These are phyloP conservation scores for Schizopygopsis pylzovi DNA, from an alignment of 2,797 vertebrate genomes.

Conservation along the genomic window DNA sequence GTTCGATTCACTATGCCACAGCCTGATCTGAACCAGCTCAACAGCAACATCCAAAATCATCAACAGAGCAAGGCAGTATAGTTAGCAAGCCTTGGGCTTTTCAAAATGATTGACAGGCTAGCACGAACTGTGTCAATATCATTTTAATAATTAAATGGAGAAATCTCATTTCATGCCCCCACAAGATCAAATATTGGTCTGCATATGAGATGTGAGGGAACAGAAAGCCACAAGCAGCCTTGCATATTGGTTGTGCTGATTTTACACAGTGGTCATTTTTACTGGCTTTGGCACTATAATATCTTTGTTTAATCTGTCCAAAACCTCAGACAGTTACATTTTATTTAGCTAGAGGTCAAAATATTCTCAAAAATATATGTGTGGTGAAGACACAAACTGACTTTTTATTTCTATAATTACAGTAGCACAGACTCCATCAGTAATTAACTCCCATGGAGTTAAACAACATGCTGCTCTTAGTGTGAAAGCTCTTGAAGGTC, in stretches of 20 bases:
- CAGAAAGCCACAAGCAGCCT: constrained; percentile 19
- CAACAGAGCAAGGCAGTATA: neutral
- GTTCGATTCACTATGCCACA: neutral
- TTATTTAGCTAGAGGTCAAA: constrained; percentile 10
- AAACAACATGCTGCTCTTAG: neutral
- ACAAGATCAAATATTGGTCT: constrained; percentile 48
- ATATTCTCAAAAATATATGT: neutral
- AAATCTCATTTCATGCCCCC: constrained; percentile 53
- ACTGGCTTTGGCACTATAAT: constrained; percentile 18
- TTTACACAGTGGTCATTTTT: constrained; percentile 24
- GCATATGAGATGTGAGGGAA: constrained; percentile 49
- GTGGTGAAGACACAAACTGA: neutral
- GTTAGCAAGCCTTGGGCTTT: neutral
- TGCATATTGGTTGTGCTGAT: constrained; percentile 10
- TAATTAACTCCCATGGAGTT: constrained; percentile 18
- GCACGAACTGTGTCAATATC: constrained; percentile 38
- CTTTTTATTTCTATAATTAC: neutral
- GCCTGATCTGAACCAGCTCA: constrained; percentile 13
- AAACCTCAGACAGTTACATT: neutral
- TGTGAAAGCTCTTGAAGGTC: constrained; percentile 9
- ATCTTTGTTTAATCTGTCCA: constrained; percentile 5
- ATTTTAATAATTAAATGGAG: constrained; percentile 58
- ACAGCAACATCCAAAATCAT: neutral
- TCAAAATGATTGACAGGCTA: constrained; percentile 41
- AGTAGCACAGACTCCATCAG: neutral